Base-by-base conservation (phyloP, 2,113 vertebrate genomes). In the Rhagologus leucostigma region DNA sequence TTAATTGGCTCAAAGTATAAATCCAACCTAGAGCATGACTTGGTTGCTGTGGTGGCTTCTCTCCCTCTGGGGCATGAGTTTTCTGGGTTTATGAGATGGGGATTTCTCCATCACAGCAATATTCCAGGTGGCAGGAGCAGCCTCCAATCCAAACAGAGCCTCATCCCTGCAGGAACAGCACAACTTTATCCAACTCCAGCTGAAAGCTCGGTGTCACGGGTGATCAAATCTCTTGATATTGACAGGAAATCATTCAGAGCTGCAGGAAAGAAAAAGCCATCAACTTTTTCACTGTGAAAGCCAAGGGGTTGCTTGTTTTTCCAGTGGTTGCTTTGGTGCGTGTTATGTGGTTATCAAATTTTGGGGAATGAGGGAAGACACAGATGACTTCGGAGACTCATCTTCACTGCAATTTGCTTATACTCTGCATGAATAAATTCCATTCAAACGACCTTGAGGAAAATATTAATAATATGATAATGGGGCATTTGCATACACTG, bases 391-490 rank as follows among this genome's bases (percentile, higher is more conserved):
- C 4, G 10, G 53, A 82, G 23, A 41, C 18, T 52, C 52, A 15
- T 55, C 64, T 50, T 83, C 53, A 24, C n/a, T 1, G 1, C 23
- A 76, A 56, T 82, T 91, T 92, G 33, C 27, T 82, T 83, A 22
- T 68, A 49, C 6, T 20, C 49, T 57, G 32, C 41, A 73, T 50
- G 57, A 84, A 69, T 39, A 82, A 91, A 68, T 91, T 89, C 65
- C 44, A 79, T 53, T 53, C 62, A 93, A 94, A 93, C 73, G 74
- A 82, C 87, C 81, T 89, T 62, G 81, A 93, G n/a, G 33, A 89
- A 96, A 94, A 87, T 79, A 93, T 87, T 91, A 93, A 89, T 87
- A 87, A 49, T 53, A 79, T 82, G 77, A 71, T 85, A 82, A 91
- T 70, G 24, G 29, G 1, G 16, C 37, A 86, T 89, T 95, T 96